Evolutionary conservation across 2,113 vertebrate genomes (phyloP).

Genomic region (Egretta garzetta): DNA sequence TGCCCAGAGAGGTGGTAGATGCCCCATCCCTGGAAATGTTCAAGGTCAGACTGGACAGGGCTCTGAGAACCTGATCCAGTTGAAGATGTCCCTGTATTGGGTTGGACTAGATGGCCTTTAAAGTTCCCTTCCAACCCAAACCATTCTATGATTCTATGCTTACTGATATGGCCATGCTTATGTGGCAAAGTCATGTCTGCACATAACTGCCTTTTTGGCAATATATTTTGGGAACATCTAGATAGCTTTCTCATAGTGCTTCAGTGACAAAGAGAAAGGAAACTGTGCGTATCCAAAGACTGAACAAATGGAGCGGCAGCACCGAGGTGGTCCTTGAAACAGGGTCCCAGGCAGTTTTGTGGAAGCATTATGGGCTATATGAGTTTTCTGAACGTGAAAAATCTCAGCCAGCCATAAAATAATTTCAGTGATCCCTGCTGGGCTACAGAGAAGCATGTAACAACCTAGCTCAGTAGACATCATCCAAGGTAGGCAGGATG

Average conservation of each 20-base stretch:
- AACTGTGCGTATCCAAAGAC: background rate
- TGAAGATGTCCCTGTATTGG: too few relatives aligned
- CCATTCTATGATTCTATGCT: too few relatives aligned
- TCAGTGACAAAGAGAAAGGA: background rate
- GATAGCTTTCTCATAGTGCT: background rate
- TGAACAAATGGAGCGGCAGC: fast-evolving
- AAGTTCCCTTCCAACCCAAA: too few relatives aligned
- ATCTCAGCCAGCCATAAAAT: background rate
- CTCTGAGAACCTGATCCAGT: too few relatives aligned
- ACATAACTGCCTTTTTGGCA: background rate
- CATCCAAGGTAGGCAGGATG: background rate
- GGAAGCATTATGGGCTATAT: fast-evolving
- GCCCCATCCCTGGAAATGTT: too few relatives aligned
- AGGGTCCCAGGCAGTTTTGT: background rate
- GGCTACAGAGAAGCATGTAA: background rate
- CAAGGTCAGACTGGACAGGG: too few relatives aligned
- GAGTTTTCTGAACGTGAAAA: background rate
- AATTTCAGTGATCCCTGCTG: background rate
- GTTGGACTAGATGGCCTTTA: too few relatives aligned
- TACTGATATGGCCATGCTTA: background rate
- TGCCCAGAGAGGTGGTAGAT: too few relatives aligned
- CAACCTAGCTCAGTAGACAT: background rate
- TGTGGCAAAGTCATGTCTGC: background rate
- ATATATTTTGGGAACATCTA: background rate
- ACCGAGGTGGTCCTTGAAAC: fast-evolving